These are phyloP conservation scores for Odocoileus virginianus DNA, from an alignment of 2,113 vertebrate species.

Conservation along the genomic window DNA sequence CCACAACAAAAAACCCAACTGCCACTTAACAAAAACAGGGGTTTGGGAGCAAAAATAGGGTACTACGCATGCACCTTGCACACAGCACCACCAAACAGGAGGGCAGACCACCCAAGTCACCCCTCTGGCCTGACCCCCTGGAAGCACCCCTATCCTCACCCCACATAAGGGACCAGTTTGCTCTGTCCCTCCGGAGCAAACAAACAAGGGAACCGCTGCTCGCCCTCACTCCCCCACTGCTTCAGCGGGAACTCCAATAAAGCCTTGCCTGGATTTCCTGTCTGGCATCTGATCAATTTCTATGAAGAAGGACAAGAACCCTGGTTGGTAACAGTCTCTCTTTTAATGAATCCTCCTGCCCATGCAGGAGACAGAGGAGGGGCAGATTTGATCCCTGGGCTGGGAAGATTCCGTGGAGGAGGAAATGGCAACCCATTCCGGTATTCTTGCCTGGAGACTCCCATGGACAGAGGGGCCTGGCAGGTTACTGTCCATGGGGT, in stretches of 20 bases:
- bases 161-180: not conserved
- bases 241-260: not conserved
- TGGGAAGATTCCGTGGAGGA: not conserved
- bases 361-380: not conserved
- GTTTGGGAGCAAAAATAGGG: not conserved
- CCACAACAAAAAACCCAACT: not conserved
- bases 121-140: not conserved
- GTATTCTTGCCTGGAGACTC: not conserved
- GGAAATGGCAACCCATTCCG: not conserved
- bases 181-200: not conserved
- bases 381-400: not conserved
- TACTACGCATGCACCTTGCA: rapidly evolving
- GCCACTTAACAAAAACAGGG: not conserved
- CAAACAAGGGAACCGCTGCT: not conserved
- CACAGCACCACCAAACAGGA: not conserved
- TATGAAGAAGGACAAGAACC: not conserved
- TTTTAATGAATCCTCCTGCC: not conserved
- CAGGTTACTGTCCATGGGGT: not conserved
- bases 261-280: not conserved
- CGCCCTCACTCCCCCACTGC: not conserved
- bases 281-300: not conserved
- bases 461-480: not conserved
- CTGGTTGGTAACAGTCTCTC: not conserved
- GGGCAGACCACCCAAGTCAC: not conserved
- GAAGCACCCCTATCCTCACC: not conserved